phyloP scores from a whole-genome alignment of 2,113 vertebrate genomes.

The Acinonyx jubatus region DNA sequence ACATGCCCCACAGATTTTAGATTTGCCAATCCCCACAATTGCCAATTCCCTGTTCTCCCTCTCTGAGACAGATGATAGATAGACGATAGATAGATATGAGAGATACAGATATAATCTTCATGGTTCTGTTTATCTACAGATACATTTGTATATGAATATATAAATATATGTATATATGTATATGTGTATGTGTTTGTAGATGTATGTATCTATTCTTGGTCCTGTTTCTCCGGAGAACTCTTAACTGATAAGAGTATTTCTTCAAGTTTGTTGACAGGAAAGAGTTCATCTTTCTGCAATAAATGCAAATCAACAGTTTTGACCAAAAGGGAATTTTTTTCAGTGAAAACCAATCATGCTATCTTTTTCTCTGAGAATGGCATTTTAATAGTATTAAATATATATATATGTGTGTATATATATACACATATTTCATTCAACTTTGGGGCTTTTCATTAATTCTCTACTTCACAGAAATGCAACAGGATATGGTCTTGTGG shows the following conservation, averaged over 20 bases:
- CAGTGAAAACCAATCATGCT: constrained; percentile 26
- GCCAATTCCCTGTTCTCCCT: background rate
- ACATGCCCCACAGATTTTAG: background rate
- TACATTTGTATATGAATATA: background rate
- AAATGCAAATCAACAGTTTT: constrained; percentile 4
- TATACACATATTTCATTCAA: background rate
- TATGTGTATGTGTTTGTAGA: background rate
- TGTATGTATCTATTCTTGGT: background rate
- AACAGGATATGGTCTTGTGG: constrained; percentile 57
- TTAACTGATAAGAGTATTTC: background rate
- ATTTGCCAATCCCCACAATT: background rate
- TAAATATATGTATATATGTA: background rate
- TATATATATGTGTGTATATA: fast-evolving
- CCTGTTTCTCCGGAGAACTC: background rate
- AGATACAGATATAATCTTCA: background rate
- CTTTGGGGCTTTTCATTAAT: constrained; percentile 33
- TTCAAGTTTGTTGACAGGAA: background rate
- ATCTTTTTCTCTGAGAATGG: background rate
- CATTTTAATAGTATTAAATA: too few species aligned
- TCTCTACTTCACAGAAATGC: constrained; percentile 3
- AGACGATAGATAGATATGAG: background rate
- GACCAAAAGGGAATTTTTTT: background rate
- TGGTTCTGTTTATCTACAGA: background rate
- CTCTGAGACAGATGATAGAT: background rate
- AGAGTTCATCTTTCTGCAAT: constrained; percentile 35